Percentiles rank a stretch among this genome's conserved stretches.
These are phyloP conservation scores for Rachycentron canadum DNA, from an alignment of 2,797 vertebrate genomes.

Conservation along the genomic window DNA sequence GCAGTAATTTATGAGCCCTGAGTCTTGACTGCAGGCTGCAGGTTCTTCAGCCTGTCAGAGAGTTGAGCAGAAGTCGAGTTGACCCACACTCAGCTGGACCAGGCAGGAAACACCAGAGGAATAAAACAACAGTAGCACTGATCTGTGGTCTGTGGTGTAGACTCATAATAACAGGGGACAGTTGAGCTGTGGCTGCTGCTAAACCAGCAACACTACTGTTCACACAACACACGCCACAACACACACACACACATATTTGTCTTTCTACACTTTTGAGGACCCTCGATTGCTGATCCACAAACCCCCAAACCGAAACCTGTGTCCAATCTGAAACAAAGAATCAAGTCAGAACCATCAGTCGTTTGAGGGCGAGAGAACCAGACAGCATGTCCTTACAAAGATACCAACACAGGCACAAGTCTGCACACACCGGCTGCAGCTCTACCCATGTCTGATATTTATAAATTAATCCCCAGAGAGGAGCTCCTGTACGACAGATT, in stretches of 20 bases:
- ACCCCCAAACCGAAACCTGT: not conserved
- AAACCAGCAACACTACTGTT: conserved; percentile 2
- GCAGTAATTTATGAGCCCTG: not conserved
- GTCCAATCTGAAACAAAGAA: not conserved
- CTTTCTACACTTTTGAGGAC: not conserved
- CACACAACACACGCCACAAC: conserved; percentile 7
- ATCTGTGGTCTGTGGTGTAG: conserved; percentile 43
- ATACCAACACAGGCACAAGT: not conserved
- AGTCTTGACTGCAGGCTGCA: not conserved
- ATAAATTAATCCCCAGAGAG: not conserved
- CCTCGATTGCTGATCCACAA: not conserved
- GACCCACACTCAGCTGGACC: not conserved
- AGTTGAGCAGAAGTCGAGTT: too few species aligned
- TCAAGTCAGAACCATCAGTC: not conserved
- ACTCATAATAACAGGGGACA: conserved; percentile 28
- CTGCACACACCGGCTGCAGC: conserved; percentile 7
- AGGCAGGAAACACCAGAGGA: not conserved
- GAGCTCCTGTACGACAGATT: not conserved
- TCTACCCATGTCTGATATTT: not conserved
- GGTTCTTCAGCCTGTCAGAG: not conserved
- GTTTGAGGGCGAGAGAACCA: not conserved
- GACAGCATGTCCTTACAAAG: not conserved
- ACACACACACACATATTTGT: not conserved
- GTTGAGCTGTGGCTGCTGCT: conserved; percentile 30
- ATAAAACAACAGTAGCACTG: conserved; percentile 3